Evolutionary conservation across 1,140 invertebrate genomes (phyloP), one percentile per base, ranked within the genome.

Genomic region (Drosophila ogumai): DNA sequence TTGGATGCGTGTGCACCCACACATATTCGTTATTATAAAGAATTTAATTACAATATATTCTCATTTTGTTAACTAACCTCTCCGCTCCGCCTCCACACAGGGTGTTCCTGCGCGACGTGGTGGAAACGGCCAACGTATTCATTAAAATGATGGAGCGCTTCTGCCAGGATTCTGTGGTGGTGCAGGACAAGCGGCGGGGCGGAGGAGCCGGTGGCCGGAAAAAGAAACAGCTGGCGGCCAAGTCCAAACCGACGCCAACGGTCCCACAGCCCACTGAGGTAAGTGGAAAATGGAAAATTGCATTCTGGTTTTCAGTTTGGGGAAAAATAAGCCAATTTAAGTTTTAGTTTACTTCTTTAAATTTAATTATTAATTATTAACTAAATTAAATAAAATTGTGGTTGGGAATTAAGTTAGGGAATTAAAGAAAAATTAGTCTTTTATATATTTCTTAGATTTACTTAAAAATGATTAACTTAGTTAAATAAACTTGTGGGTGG

Each of bases 71-170:
- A 81, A 75, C 74, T 85, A 68, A 68, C 61, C 46, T 55, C 58
- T 49, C 25, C 19, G n/a, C 22, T 46, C 28, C 65, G n/a, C 40
- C 43, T 61, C 69, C 52, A 92, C 92, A 97, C 92, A 97, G 97
- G 81, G 93, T 94, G 2, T 99, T 97, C 93, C 93, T 99, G 49
- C 95, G 95, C 59, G 98, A 99, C 93, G 93, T 99, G 13, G 93
- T 98, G 13, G 96, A 98, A 92, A 98, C 97, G 0, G 95, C 95
- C 31, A 98, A 99, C 93, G 94, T 99, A 67, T 99, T 99, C 92
- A 91, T 99, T 49, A 98, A 98, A 94, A 96, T 99, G 95, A 92
- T 99, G 66, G 97, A 99, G 92, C 93, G 95, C 55, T 97, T 95
- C 92, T 96, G 95, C 65, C 95, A 94, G 79, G 95, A 95, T 67